Evolutionary conservation across 35 echinoderm and acorn worm species (phyloP).

Genomic region (Patiria miniata): DNA sequence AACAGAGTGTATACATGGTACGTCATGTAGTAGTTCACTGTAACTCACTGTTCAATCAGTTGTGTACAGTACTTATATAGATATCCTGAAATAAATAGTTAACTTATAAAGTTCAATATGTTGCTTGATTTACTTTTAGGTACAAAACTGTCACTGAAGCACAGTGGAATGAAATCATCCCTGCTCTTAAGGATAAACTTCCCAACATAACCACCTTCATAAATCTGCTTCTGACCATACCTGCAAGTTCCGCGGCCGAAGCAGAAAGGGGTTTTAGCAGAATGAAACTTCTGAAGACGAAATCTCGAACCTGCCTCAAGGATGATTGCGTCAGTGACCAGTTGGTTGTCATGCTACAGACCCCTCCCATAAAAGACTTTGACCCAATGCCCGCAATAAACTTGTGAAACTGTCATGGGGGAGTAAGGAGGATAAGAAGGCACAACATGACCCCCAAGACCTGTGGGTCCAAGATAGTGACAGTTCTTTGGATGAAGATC

Average conservation of each 20-base stretch:
- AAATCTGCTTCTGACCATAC: constrained; percentile 39
- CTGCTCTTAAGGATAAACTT: constrained; percentile 2
- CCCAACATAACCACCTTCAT: constrained; percentile 30
- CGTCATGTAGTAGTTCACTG: background rate
- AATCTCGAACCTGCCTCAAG: background rate
- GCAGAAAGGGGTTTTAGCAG: constrained; percentile 48
- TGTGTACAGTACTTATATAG: background rate
- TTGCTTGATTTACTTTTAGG: background rate
- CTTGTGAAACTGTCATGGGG: too few species aligned
- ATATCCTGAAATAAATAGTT: background rate
- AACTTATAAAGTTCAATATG: background rate
- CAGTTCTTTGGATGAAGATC: too few species aligned
- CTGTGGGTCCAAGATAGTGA: too few species aligned
- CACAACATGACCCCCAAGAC: too few species aligned
- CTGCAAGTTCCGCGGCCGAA: constrained; percentile 51
- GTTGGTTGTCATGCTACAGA: constrained; percentile 25
- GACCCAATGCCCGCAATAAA: constrained; percentile 33
- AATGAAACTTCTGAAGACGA: constrained; percentile 39
- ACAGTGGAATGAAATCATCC: constrained; percentile 6
- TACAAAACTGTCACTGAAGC: background rate
- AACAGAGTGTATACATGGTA: constrained; percentile 37
- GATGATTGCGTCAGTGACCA: constrained; percentile 32
- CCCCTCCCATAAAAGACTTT: constrained; percentile 16
- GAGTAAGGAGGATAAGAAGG: too few species aligned
- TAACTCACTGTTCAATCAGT: background rate